These are phyloP conservation scores for Morphnarchus princeps DNA, from an alignment of 2,113 vertebrate species.

Conservation along the genomic window DNA sequence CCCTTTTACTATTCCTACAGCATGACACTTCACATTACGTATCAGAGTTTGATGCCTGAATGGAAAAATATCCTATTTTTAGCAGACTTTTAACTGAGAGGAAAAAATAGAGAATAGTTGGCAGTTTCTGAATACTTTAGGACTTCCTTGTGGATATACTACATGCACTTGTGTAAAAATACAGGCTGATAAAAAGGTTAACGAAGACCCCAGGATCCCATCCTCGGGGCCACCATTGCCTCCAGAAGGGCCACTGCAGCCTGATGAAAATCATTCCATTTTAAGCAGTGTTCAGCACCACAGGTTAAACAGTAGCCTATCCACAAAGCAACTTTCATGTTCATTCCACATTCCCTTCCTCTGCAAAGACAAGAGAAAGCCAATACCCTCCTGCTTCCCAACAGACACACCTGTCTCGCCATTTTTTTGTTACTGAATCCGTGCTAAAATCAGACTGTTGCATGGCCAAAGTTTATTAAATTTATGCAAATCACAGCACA, in stretches of 20 bases:
- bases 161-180: background rate
- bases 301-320: background rate
- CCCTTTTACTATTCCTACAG: background rate
- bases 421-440: background rate
- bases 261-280: background rate
- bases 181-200: background rate
- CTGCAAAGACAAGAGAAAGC: background rate
- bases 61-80: conserved; percentile 63
- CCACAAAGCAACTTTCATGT: background rate
- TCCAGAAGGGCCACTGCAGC: accelerated
- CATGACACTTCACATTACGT: conserved; percentile 63
- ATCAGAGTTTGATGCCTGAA: conserved; percentile 65
- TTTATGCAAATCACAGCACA: background rate
- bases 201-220: background rate
- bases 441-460: background rate
- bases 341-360: background rate
- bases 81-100: conserved; percentile 21
- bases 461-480: background rate
- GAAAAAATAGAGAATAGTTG: background rate
- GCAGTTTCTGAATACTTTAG: background rate
- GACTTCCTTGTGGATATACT: background rate
- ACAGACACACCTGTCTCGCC: accelerated
- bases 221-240: background rate
- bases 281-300: background rate
- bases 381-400: background rate